Conservation (phyloP, 2,888 invertebrate genomes). For the Tetropium fuscum region DNA sequence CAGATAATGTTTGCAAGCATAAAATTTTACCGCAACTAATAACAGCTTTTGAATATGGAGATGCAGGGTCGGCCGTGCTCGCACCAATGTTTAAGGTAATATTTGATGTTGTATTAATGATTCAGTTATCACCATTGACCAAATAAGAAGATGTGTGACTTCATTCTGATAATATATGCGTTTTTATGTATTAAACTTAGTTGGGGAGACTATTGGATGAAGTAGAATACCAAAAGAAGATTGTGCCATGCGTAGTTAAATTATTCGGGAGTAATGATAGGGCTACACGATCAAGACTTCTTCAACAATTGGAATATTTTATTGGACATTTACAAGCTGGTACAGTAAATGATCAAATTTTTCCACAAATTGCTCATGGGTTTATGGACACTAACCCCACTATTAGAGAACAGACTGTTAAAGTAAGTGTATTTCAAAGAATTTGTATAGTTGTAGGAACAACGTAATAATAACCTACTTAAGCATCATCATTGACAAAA, state of each 20-base stretch:
- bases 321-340: constrained; percentile 82
- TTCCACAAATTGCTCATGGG: constrained; percentile 93
- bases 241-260: constrained; percentile 98
- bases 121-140: background rate
- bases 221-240: constrained; percentile 93
- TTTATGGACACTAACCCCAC: constrained; percentile 97
- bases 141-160: too few species aligned
- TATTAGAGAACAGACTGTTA: constrained; percentile 97
- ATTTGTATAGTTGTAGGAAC: background rate
- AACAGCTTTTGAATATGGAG: constrained; percentile 97
- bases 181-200: constrained; percentile 68
- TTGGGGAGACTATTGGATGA: constrained; percentile 91
- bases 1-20: constrained; percentile 89
- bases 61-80: constrained; percentile 95
- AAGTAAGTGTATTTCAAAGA: constrained; percentile 68
- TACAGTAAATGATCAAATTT: constrained; percentile 95
- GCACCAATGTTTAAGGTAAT: constrained; percentile 95
- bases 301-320: constrained; percentile 95
- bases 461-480: too few species aligned
- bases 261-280: constrained; percentile 96
- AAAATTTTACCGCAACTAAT: constrained; percentile 96
- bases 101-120: too few species aligned
- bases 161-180: too few species aligned
- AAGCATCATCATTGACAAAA: too few species aligned
- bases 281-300: constrained; percentile 91